These are phyloP conservation scores for Trissoscelio sp. DNA, from an alignment of 2,888 invertebrate species.

Conservation along the genomic window DNA sequence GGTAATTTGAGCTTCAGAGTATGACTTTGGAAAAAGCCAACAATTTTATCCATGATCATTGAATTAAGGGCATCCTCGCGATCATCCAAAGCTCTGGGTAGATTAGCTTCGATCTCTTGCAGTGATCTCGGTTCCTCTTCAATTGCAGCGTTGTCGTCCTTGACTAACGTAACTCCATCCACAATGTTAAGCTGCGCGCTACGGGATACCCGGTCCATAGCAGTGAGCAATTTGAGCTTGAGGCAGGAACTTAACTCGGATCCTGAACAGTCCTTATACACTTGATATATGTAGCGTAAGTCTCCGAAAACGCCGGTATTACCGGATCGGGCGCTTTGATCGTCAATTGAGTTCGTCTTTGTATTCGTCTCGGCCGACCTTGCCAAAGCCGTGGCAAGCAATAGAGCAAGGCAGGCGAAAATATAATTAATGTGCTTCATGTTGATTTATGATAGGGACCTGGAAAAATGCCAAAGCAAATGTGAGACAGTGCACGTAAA, in stretches of 20 bases:
- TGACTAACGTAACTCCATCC: constrained; percentile 91
- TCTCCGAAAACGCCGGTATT: constrained; percentile 85
- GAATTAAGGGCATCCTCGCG: constrained; percentile 89
- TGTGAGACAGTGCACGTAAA: constrained; percentile 30
- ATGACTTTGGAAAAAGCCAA: constrained; percentile 90
- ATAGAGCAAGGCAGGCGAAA: constrained; percentile 74
- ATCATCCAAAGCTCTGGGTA: constrained; percentile 90
- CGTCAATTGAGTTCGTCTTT: constrained; percentile 79
- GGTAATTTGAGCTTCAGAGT: constrained; percentile 93
- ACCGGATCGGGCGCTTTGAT: constrained; percentile 77
- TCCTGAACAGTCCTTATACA: constrained; percentile 92
- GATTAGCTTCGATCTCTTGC: constrained; percentile 88
- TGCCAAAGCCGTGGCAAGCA: constrained; percentile 77
- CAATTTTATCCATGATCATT: constrained; percentile 90
- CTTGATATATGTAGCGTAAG: constrained; percentile 89
- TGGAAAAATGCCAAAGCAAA: constrained; percentile 61
- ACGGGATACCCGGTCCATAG: constrained; percentile 89
- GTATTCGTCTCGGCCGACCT: constrained; percentile 78
- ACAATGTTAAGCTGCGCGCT: constrained; percentile 87
- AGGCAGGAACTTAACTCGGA: constrained; percentile 88
- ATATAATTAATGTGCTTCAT: constrained; percentile 77
- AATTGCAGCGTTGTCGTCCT: constrained; percentile 84
- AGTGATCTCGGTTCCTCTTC: constrained; percentile 85
- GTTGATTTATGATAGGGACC: constrained; percentile 69
- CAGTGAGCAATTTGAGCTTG: constrained; percentile 91